Base-by-base conservation (phyloP, 2,797 vertebrate genomes). In the Pampus argenteus region DNA sequence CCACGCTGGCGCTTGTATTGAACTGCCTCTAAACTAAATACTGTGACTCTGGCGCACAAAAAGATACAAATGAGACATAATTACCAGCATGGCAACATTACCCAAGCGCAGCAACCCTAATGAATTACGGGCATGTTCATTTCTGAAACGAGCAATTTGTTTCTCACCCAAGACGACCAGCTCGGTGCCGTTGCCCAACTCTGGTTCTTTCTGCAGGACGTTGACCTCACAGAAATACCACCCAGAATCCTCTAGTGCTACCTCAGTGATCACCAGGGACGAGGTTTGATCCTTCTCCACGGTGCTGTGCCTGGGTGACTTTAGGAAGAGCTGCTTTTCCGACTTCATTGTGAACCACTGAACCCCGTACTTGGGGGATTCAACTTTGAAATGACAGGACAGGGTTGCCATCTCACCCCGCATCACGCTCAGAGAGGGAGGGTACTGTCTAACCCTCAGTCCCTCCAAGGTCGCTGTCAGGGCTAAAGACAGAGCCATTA, bases 381-480 rank as follows among this genome's bases (percentile, higher is more conserved):
- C 62, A 3, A 75, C 86, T 78, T 84, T 82, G 66, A 91, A 87
- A 78, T 76, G 87, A 82, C 91, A 92, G 81, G 66, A 83, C 61
- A 90, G 84, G 36, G 80, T 84, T 70, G 86, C 78, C 8, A 65
- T 68, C 54, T 86, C 72, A 44, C 89, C 82, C 48, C 56, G 72
- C 48, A 71, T 84, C 76, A 87, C 84, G 31, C 50, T 63, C 67
- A 88, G 77, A 28, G 68, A 56, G 20, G 79, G 66, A 50, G 82
- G 88, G 68, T 70, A 45, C 78, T 74, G 78, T 63, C 68, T 70
- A 38, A 88, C 84, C 62, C 62, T 54, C 63, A 81, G 70, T 79
- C 80, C 86, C 74, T 74, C 70, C 2, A 72, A 77, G 51, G 71
- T 64, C 28, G 47, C 88, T 87, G 82, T 89, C 86, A 81, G 59